Percentiles rank a stretch among this genome's conserved stretches.
Evolutionary conservation across 2,113 vertebrate genomes (phyloP).

Genomic region (Albula goreensis): DNA sequence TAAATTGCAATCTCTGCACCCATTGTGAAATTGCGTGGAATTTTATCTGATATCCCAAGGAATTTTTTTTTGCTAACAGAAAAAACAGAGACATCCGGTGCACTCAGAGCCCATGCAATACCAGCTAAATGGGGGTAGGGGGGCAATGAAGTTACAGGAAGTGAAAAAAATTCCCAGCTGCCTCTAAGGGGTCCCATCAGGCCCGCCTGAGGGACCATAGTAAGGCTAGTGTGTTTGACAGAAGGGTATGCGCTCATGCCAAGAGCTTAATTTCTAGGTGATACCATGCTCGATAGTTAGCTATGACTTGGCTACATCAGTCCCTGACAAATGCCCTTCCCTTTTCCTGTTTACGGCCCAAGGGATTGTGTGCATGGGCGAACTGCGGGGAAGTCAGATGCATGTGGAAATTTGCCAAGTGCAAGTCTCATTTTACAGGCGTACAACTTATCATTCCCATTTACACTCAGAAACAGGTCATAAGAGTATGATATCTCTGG

Average conservation of each 20-base stretch:
- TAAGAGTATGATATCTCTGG: background rate
- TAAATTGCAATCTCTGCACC: background rate
- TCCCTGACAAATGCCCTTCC: constrained; percentile 19
- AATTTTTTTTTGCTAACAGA: background rate
- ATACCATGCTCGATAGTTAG: background rate
- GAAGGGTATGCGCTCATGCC: background rate
- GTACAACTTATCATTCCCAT: background rate
- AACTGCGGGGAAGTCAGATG: background rate
- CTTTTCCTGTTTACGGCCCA: constrained; percentile 37
- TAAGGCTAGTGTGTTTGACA: background rate
- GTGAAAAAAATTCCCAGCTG: background rate
- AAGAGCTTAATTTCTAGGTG: background rate
- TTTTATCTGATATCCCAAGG: constrained; percentile 14
- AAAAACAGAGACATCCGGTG: constrained; percentile 31
- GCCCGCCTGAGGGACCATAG: background rate
- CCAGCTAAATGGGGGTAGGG: background rate
- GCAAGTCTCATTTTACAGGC: background rate
- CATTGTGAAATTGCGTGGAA: constrained; percentile 4
- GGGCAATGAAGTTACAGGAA: background rate
- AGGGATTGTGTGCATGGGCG: background rate
- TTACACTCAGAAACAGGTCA: background rate
- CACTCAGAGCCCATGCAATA: background rate
- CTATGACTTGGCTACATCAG: constrained; percentile 6
- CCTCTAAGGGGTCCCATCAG: background rate
- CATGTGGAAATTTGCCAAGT: background rate